phyloP scores from a whole-genome alignment of 1,140 invertebrate species.

The Zaprionus camerounensis region DNA sequence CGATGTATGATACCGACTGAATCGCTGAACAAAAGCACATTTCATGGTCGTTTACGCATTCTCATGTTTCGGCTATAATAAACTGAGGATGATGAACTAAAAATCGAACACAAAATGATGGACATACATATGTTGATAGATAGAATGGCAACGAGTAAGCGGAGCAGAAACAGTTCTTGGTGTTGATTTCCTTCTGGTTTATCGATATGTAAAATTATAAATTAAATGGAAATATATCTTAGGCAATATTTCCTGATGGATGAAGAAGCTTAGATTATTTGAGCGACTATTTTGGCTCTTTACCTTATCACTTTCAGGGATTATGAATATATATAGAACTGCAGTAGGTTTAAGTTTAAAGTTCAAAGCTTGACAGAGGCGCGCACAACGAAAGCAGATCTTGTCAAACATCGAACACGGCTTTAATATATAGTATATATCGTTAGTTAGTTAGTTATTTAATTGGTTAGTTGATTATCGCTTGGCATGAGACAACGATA shows the following conservation, averaged over 20 bases:
- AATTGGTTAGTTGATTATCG: slow-evolving; percentile 23
- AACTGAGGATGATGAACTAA: slow-evolving; percentile 27
- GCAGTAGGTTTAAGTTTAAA: neutral
- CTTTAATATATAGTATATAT: slow-evolving; percentile 23
- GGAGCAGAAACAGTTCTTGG: slow-evolving; percentile 9
- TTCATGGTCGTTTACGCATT: slow-evolving; percentile 73
- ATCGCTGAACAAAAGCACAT: slow-evolving; percentile 53
- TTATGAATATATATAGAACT: slow-evolving; percentile 8
- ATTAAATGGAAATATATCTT: neutral
- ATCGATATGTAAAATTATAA: neutral
- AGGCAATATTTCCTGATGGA: neutral
- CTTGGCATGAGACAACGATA: slow-evolving; percentile 32
- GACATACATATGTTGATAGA: neutral
- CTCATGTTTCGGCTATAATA: slow-evolving; percentile 24
- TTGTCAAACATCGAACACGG: slow-evolving; percentile 55
- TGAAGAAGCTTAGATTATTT: slow-evolving; percentile 25
- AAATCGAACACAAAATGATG: slow-evolving; percentile 32
- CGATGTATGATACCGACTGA: neutral
- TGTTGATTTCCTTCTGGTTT: neutral
- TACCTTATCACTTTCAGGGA: slow-evolving; percentile 35
- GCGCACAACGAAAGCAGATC: slow-evolving; percentile 33
- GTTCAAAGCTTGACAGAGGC: slow-evolving; percentile 53
- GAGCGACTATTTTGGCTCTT: slow-evolving; percentile 21
- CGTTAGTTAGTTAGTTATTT: slow-evolving; percentile 26
- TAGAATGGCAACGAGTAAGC: slow-evolving; percentile 17